Evolutionary conservation across 2,113 vertebrate genomes (phyloP).

Genomic region (Butorides virescens): DNA sequence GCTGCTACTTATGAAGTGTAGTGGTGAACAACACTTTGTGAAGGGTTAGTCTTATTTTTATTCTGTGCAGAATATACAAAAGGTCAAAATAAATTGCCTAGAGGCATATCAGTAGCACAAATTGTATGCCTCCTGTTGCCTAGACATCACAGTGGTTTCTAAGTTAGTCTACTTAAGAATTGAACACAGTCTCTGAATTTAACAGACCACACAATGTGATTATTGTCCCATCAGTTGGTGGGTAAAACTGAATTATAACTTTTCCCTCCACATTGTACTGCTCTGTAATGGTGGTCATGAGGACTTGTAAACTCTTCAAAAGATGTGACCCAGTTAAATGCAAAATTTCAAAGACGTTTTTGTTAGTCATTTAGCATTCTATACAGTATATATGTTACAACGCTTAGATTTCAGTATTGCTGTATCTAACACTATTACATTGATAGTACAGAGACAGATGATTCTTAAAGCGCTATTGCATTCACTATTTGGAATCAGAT

Average conservation of each 20-base stretch:
- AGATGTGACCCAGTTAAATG: not conserved
- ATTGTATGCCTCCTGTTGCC: slow-evolving; percentile 2
- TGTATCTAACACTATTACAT: not conserved
- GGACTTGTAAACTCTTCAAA: not conserved
- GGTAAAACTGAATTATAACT: not conserved
- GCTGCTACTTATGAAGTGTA: not conserved
- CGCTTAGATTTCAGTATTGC: not conserved
- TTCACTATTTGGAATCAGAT: not conserved
- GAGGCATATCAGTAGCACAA: slow-evolving; percentile 24
- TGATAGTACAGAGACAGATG: not conserved
- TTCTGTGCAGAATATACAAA: not conserved
- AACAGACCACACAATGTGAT: not conserved
- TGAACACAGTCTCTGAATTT: not conserved
- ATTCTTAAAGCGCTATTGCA: not conserved
- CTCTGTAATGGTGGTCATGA: not conserved
- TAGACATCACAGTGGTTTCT: not conserved
- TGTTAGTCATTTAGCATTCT: not conserved
- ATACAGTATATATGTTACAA: not conserved
- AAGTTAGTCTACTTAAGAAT: not conserved
- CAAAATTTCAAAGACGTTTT: not conserved
- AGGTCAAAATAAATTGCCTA: slow-evolving; percentile 34
- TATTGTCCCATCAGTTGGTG: not conserved
- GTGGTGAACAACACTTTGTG: not conserved
- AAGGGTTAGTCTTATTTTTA: not conserved
- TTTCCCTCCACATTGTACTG: not conserved